Conservation (phyloP, 1,140 invertebrate genomes). For the Holotrichia oblita region DNA sequence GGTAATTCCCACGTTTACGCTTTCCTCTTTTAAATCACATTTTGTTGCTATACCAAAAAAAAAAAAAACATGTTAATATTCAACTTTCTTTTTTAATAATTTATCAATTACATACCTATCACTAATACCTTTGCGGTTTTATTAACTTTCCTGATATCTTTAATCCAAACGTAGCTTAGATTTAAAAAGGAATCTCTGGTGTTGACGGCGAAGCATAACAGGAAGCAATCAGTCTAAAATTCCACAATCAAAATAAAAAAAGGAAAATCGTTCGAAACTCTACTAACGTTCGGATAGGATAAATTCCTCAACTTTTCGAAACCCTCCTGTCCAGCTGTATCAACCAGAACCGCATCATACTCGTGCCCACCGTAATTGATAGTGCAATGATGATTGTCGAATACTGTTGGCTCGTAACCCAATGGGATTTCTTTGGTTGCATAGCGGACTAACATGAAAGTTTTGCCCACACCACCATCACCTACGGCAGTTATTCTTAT, state of each 20-base stretch:
- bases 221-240: slow-evolving; percentile 41
- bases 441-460: slow-evolving; percentile 95
- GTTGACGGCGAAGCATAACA: slow-evolving; percentile 37
- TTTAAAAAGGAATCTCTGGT: slow-evolving; percentile 25
- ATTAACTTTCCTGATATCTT: slow-evolving; percentile 36
- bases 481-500: slow-evolving; percentile 43
- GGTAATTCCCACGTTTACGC: background rate
- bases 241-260: background rate
- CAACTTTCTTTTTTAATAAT: too few species aligned
- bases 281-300: slow-evolving; percentile 85
- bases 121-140: slow-evolving; percentile 30
- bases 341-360: slow-evolving; percentile 94
- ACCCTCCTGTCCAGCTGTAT: slow-evolving; percentile 95
- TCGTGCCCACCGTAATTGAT: slow-evolving; percentile 99
- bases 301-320: slow-evolving; percentile 93
- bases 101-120: background rate
- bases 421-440: slow-evolving; percentile 94
- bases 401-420: slow-evolving; percentile 96
- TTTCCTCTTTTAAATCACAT: slow-evolving; percentile 38
- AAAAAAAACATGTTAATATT: too few species aligned
- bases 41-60: slow-evolving; percentile 36
- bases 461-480: slow-evolving; percentile 86
- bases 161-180: slow-evolving; percentile 35
- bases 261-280: background rate
- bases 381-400: slow-evolving; percentile 99